Base-by-base conservation (phyloP, 2,113 vertebrate genomes). In the Tylochromis polylepis region DNA sequence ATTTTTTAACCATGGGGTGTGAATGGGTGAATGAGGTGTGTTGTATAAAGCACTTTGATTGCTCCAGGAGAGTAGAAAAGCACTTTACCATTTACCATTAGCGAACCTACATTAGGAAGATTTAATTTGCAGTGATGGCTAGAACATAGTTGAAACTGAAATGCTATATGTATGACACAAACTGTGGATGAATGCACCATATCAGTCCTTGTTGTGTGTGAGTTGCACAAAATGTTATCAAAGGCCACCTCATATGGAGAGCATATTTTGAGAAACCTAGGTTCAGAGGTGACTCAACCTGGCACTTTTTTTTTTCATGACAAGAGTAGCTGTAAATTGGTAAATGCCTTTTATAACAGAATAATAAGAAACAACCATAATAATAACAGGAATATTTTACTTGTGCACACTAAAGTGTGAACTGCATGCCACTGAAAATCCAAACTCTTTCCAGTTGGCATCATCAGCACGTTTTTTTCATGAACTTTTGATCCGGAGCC, bases 231-330 rank as follows among this genome's bases (percentile, higher is more conserved):
- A 75, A 46, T 75, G 70, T 29, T 75, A 75, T 16, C 10, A 51
- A 51, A 0, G 24, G 24, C 16, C 38, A 18, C 4, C 0, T 31
- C 16, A n/a, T n/a, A n/a, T 49, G 70, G 0, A 75, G 24, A 49
- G 3, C 15, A 0, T 24, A 51, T 49, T 75, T 51, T 75, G 43
- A 51, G 70, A 75, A 75, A 49, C 43, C 43, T 8, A 51, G 6
- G 16, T 31, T 75, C 31, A 75, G 15, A 75, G 70, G 3, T 20
- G 43, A 75, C 10, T 51, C 5, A 51, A 51, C 3, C 43, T 20
- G 46, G 27, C 29, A 31, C 43, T 77, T 51, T 77, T 31, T 77
- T 31, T 77, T 77, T 5, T 31, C 2, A 51, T 20, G 24, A 8
- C 18, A 10, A 49, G 24, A 11, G 9, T 29, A 51, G 24, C 2